These are phyloP conservation scores for Zaprionus bogoriensis DNA, from an alignment of 2,888 invertebrate genomes.

Conservation along the genomic window DNA sequence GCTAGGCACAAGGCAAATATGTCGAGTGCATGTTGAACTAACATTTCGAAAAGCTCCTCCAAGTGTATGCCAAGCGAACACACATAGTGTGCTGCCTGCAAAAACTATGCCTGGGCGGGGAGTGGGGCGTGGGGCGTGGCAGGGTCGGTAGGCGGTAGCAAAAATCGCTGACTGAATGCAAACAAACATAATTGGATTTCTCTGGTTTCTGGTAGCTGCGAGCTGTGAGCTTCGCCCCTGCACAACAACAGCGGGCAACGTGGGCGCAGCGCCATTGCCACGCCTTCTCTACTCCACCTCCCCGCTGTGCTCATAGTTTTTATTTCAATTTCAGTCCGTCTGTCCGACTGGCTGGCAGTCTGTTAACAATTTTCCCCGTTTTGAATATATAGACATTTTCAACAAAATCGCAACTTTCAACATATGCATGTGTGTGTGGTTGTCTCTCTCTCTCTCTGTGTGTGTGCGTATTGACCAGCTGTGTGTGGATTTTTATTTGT, in stretches of 20 bases:
- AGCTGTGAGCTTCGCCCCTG: slow-evolving; percentile 2
- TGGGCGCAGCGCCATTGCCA: too few relatives aligned
- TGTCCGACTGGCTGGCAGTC: slow-evolving; percentile 40
- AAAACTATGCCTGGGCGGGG: slow-evolving; percentile 45
- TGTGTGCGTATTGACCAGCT: slow-evolving; percentile 53
- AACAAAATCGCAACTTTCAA: slow-evolving; percentile 61
- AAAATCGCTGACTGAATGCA: slow-evolving; percentile 78
- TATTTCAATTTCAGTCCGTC: slow-evolving; percentile 68
- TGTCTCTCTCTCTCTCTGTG: too few relatives aligned
- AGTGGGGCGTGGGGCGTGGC: background rate
- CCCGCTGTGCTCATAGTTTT: slow-evolving; percentile 42
- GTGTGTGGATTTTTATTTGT: slow-evolving; percentile 58
- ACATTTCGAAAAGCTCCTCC: slow-evolving; percentile 71
- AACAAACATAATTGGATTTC: slow-evolving; percentile 79
- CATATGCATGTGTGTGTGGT: slow-evolving; percentile 32
- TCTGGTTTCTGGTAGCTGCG: slow-evolving; percentile 57
- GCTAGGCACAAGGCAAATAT: slow-evolving; percentile 67
- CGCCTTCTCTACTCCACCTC: background rate
- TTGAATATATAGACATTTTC: slow-evolving; percentile 75
- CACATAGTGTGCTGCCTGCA: slow-evolving; percentile 19
- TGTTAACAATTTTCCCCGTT: slow-evolving; percentile 70
- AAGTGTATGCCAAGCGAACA: slow-evolving; percentile 61
- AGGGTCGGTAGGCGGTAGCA: slow-evolving; percentile 20
- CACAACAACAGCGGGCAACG: background rate
- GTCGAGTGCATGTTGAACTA: slow-evolving; percentile 76